Percentiles rank a stretch among this genome's conserved stretches.
These are phyloP conservation scores for Hippocampus abdominalis DNA, from an alignment of 2,113 vertebrate genomes.

Conservation along the genomic window DNA sequence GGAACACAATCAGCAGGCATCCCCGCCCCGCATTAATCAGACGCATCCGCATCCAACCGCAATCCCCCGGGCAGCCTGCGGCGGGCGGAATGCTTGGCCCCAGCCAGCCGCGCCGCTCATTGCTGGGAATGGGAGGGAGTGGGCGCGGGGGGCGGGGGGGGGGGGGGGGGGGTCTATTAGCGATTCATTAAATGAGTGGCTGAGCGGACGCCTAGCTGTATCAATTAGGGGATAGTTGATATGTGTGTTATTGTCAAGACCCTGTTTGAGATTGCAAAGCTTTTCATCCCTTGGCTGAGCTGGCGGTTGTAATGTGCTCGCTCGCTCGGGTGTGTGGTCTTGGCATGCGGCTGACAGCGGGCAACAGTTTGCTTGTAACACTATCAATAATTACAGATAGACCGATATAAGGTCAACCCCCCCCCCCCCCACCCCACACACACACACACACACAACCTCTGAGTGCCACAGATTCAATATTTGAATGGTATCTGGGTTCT, in stretches of 20 bases:
- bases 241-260: slow-evolving; percentile 64
- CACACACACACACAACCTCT: too few species aligned
- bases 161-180: slow-evolving; percentile 51
- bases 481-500: too few species aligned
- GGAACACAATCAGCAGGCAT: slow-evolving; percentile 62
- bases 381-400: neutral
- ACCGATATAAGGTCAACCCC: too few species aligned
- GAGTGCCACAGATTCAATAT: too few species aligned
- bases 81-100: slow-evolving; percentile 62
- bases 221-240: slow-evolving; percentile 75
- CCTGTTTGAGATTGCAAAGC: slow-evolving; percentile 49
- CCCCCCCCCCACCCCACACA: too few species aligned
- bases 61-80: slow-evolving; percentile 48
- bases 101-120: slow-evolving; percentile 54
- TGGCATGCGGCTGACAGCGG: neutral
- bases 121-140: slow-evolving; percentile 22
- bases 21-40: slow-evolving; percentile 57
- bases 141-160: too few species aligned
- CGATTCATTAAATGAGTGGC: slow-evolving; percentile 64
- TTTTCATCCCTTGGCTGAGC: slow-evolving; percentile 44
- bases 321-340: slow-evolving; percentile 22
- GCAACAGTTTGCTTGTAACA: slow-evolving; percentile 6
- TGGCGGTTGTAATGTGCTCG: slow-evolving; percentile 12
- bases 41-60: slow-evolving; percentile 50
- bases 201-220: slow-evolving; percentile 54